Evolutionary conservation across 2,888 invertebrate genomes (phyloP).

Genomic region (Cephus nigrinus): DNA sequence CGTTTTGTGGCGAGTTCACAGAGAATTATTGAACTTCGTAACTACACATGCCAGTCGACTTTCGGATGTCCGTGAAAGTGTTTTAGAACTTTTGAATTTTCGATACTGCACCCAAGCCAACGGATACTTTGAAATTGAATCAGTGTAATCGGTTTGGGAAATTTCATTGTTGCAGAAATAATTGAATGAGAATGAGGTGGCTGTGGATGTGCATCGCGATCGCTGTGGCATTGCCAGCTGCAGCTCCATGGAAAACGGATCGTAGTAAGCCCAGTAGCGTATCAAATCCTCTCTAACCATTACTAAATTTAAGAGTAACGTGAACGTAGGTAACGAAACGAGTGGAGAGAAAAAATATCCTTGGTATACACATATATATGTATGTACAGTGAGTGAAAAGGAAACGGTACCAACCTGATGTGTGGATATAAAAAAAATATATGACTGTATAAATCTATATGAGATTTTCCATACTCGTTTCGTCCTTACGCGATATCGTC

Average conservation of each 20-base stretch:
- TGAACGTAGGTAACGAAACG: neutral
- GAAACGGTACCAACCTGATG: neutral
- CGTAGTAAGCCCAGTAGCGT: slow-evolving; percentile 55
- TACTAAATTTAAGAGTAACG: neutral
- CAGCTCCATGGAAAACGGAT: slow-evolving; percentile 52
- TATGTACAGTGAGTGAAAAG: neutral
- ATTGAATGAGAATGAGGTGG: slow-evolving; percentile 44
- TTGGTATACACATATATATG: neutral
- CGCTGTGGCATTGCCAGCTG: slow-evolving; percentile 49
- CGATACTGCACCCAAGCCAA: neutral
- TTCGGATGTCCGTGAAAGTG: neutral
- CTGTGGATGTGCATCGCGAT: slow-evolving; percentile 51
- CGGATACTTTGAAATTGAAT: neutral
- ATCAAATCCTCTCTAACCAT: slow-evolving; percentile 24
- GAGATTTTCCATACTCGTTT: neutral
- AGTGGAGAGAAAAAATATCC: neutral
- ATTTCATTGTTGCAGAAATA: slow-evolving; percentile 28
- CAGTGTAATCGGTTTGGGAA: neutral
- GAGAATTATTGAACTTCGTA: neutral
- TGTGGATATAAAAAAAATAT: neutral
- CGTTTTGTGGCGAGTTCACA: neutral
- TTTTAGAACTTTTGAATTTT: neutral
- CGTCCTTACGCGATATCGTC: neutral
- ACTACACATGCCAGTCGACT: neutral
- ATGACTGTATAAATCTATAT: neutral